Evolutionary conservation across 37 sponge, comb jelly and placozoan genomes (phyloP).

Genomic region (Axinella damicornis): DNA sequence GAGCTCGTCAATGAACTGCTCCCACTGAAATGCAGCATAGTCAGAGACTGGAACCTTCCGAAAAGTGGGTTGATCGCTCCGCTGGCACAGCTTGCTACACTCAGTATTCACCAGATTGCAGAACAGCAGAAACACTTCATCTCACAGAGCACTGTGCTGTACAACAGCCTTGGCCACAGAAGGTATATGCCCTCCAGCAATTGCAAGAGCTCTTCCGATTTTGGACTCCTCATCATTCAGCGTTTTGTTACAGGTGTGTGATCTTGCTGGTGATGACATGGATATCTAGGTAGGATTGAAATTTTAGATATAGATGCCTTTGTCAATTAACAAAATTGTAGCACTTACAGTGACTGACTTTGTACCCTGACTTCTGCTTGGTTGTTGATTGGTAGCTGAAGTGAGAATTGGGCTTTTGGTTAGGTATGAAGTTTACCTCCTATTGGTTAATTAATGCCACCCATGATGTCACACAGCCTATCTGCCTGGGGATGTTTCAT

Average conservation of each 20-base stretch:
- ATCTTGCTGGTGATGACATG: background rate
- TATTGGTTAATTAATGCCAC: no score
- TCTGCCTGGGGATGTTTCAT: no score
- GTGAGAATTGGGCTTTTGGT: no score
- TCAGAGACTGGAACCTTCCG: background rate
- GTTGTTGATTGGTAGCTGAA: no score
- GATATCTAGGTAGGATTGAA: background rate
- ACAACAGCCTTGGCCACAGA: constrained; percentile 11
- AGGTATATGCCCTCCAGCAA: constrained; percentile 14
- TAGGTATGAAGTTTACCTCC: no score
- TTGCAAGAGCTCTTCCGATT: background rate
- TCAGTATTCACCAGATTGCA: background rate
- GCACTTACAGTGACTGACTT: no score
- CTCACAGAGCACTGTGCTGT: background rate
- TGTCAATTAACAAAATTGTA: background rate
- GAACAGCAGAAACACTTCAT: background rate
- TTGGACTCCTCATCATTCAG: no score
- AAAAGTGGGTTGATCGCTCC: background rate
- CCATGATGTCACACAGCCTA: no score
- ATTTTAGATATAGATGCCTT: no score
- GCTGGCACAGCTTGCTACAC: constrained; percentile 7
- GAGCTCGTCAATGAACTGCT: background rate
- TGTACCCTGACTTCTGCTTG: no score
- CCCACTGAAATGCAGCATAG: background rate
- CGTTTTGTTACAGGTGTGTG: background rate